Percentiles rank a stretch among this genome's conserved stretches.
Conservation (phyloP, 2,888 invertebrate species). For the Xylota segnis region DNA sequence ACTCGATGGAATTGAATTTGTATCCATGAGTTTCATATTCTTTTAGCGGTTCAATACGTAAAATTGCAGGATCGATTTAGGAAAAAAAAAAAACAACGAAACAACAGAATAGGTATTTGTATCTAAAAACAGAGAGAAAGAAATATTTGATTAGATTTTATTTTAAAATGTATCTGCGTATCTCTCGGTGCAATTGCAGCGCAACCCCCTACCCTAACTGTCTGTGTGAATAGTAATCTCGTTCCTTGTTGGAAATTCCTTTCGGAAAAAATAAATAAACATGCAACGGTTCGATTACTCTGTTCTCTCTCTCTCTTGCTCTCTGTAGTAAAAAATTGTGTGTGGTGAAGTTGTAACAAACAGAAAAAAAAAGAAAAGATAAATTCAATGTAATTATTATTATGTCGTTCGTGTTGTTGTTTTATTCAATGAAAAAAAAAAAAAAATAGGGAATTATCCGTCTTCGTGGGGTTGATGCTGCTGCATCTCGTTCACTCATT, state of each 20-base stretch:
- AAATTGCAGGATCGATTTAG: constrained; percentile 51
- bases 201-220: constrained; percentile 6
- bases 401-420: constrained; percentile 51
- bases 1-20: constrained; percentile 73
- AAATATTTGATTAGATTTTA: constrained; percentile 17
- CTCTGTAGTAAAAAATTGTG: constrained; percentile 6
- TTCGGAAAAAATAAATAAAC: constrained; percentile 58
- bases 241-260: constrained; percentile 63
- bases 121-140: constrained; percentile 57
- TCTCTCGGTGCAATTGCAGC: constrained; percentile 2
- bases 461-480: constrained; percentile 47
- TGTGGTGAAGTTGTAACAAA: constrained; percentile 24
- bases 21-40: constrained; percentile 75
- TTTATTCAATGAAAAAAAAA: constrained; percentile 39
- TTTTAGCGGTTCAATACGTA: constrained; percentile 56
- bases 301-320: neutral
- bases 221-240: neutral
- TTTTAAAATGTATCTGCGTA: constrained; percentile 10
- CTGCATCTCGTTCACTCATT: constrained; percentile 62
- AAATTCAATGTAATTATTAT: constrained; percentile 41
- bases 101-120: no score
- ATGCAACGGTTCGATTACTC: constrained; percentile 31
- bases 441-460: constrained; percentile 43
- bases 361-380: constrained; percentile 4
- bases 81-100: neutral